phyloP scores from a whole-genome alignment of 2,888 invertebrate genomes.

The Gari tellinella region DNA sequence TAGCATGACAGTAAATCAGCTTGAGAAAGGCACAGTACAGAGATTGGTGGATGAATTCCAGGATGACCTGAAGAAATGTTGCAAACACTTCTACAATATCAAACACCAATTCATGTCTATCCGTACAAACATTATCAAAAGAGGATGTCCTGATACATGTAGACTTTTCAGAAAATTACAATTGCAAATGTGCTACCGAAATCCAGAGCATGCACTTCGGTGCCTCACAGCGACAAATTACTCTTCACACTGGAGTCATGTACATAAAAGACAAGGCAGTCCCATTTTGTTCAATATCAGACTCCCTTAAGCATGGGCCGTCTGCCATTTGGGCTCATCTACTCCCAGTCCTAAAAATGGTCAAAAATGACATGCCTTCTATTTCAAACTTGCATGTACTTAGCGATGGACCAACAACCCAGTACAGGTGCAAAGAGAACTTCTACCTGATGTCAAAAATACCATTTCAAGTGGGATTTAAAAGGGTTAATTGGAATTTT shows the following conservation, averaged over 20 bases:
- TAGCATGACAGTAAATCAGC: conserved; percentile 23
- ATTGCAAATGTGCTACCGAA: conserved; percentile 34
- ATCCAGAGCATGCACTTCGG: conserved; percentile 55
- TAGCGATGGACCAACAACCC: conserved; percentile 78
- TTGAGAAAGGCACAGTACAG: conserved; percentile 19
- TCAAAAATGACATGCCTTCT: conserved; percentile 31
- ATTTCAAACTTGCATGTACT: conserved; percentile 46
- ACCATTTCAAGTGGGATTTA: conserved; percentile 62
- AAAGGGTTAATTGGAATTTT: conserved; percentile 75
- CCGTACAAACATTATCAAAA: conserved; percentile 45
- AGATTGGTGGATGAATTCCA: conserved; percentile 23
- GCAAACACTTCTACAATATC: conserved; percentile 51
- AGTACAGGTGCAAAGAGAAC: conserved; percentile 82
- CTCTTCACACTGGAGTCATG: conserved; percentile 56
- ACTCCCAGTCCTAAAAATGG: conserved; percentile 68
- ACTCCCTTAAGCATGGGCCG: conserved; percentile 78
- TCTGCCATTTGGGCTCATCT: conserved; percentile 83
- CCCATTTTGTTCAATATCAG: conserved; percentile 77
- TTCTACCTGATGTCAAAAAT: conserved; percentile 77
- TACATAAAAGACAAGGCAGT: conserved; percentile 4
- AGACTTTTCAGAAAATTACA: conserved; percentile 46
- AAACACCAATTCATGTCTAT: conserved; percentile 46
- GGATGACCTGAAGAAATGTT: conserved; percentile 14
- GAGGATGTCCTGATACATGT: conserved; percentile 58
- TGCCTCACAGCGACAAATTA: conserved; percentile 42